phyloP scores from a whole-genome alignment of 2,888 invertebrate genomes.

The Chrysodeixis includens region DNA sequence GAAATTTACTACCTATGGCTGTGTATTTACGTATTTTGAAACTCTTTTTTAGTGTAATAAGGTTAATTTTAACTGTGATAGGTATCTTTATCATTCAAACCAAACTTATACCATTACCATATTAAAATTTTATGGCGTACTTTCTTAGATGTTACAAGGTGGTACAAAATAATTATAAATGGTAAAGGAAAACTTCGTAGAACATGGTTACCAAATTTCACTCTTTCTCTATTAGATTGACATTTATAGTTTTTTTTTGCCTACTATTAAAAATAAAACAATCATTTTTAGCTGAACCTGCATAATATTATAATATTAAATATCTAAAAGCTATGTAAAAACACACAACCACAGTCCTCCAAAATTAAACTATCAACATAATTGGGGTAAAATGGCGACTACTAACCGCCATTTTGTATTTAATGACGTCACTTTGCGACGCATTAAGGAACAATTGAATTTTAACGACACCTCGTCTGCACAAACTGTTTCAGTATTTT shows the following conservation, averaged over 20 bases:
- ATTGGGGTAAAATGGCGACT: slow-evolving; percentile 25
- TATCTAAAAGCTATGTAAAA: slow-evolving; percentile 11
- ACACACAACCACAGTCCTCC: slow-evolving; percentile 17
- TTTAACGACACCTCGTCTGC: slow-evolving; percentile 39
- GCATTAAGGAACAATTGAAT: slow-evolving; percentile 41
- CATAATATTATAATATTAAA: background rate
- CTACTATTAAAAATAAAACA: no score
- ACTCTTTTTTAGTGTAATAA: background rate
- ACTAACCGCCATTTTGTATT: slow-evolving; percentile 36
- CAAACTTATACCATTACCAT: no score
- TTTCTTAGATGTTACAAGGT: no score
- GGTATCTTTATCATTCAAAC: no score
- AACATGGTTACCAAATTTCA: no score
- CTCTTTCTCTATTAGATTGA: no score
- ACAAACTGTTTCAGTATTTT: slow-evolving; percentile 34
- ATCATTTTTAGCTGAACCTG: no score
- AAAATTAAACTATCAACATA: slow-evolving; percentile 32
- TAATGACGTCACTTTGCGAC: slow-evolving; percentile 32
- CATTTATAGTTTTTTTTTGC: no score
- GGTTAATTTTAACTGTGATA: no score
- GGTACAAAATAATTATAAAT: no score
- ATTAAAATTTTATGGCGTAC: no score
- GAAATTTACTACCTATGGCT: background rate
- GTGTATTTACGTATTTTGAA: background rate
- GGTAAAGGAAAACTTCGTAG: no score